Base-by-base conservation (phyloP, 2,888 invertebrate species). In the Zeuzera pyrina region DNA sequence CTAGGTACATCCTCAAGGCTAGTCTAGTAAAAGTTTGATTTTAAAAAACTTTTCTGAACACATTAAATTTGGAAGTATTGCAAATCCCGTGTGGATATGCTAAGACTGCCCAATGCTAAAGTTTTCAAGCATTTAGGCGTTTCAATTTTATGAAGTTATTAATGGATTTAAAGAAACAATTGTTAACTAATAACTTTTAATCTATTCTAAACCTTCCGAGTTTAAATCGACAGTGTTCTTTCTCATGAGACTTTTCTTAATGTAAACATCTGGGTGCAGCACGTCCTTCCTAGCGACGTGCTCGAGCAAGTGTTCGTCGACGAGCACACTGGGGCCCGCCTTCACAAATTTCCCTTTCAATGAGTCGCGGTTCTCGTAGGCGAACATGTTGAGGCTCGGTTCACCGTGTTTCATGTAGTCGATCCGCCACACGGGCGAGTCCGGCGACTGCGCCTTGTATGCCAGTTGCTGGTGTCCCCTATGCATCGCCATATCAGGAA, bases 401-500 rank as follows among this genome's bases (percentile, higher is more conserved):
- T 73, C 71, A 0, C 76, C 77, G 31, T 77, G 79, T 40, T 74
- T 78, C 56, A 57, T 63, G 42, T 79, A 81, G 40, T 81, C 79
- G 32, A 79, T 77, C 31, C 74, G 48, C 81, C 81, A 81, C 0
- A 72, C 62, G 0, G 77, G 65, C 0, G 65, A 51, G 11, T 72
- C 58, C 0, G 43, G 48, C 0, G 62, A 54, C 3, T 70, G 61
- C 3, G 42, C 38, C 25, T 61, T 60, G 31, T 60, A 71, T 3
- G 49, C 41, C 22, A 59, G 48, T 14, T 55, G 60, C 11, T 54
- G 52, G n/a, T 54, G 56, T 12, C 52, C 54, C 7, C 49, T 49
- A 2, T 46, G 41, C n/a, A 47, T 14, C 1, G 51, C 47, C 28
- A 50, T 42, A 8, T 67, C 68, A 0, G 70, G 65, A 1, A 47